Evolutionary conservation across 2,113 vertebrate species (phyloP), one percentile per base, ranked within the genome.

Genomic region (Nerophis lumbriciformis): DNA sequence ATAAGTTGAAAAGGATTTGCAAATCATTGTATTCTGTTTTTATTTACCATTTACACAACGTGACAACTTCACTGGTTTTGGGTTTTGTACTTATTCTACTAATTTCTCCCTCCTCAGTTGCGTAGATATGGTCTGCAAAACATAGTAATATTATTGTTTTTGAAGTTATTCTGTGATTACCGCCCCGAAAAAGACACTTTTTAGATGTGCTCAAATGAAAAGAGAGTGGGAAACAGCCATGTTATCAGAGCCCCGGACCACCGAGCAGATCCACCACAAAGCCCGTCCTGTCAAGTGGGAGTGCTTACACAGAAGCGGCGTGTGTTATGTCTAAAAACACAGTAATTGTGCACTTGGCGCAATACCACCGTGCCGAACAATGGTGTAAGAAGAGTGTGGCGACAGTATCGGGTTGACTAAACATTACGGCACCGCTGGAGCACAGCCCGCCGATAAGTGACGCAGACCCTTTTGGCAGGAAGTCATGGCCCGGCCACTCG

Each of bases 331-430:
- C 48, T 35, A 49, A 48, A 8, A 59, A 54, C 57, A 66, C 16
- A 35, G 14, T 62, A 64, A 80, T 79, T 72, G 59, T 35, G 62
- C 21, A 73, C 45, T 61, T 73, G 68, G 63, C 65, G 45, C 74
- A 80, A 65, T 75, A 72, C 73, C 68, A 69, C 75, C 72, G 55
- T 61, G 76, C 76, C 75, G 66, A 77, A 70, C 73, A 82, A 87
- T 67, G 81, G 72, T 78, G 72, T 70, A 66, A 58, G 68, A 81
- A 77, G 67, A 64, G 78, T 82, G 78, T 65, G 61, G 69, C 71
- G 85, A 87, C 69, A 75, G 64, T 78, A 84, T 84, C 78, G 65
- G 66, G 62, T 80, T 84, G 61, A 74, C 70, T 72, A 78, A 79
- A 71, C 71, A 83, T 73, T 70, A 75, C 68, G 56, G 69, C 74